Evolutionary conservation across 2,113 vertebrate species (phyloP).

Genomic region (Dromiciops gliroides): DNA sequence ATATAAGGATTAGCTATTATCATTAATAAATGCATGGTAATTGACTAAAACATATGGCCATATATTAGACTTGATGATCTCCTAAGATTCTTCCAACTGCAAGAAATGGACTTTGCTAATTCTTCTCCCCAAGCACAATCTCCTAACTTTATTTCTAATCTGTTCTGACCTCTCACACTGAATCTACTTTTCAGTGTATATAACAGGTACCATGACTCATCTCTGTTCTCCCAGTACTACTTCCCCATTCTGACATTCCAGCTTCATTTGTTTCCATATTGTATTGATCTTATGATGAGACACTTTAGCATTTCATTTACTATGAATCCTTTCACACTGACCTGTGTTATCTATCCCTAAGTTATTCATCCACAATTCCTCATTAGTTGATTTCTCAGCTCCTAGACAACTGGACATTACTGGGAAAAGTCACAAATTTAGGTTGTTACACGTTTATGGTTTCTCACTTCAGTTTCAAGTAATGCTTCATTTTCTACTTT

Average conservation of each 20-base stretch:
- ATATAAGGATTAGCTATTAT: background rate
- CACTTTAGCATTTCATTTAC: background rate
- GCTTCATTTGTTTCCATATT: background rate
- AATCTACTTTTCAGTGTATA: background rate
- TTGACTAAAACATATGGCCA: background rate
- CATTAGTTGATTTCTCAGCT: background rate
- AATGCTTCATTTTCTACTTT: background rate
- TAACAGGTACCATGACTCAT: background rate
- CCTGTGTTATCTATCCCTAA: background rate
- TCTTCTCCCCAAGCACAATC: background rate
- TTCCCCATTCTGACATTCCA: background rate
- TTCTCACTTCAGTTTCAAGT: background rate
- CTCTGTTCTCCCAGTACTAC: background rate
- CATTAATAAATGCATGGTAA: background rate
- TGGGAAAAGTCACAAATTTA: background rate
- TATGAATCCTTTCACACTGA: background rate
- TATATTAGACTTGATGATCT: background rate
- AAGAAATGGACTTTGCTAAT: background rate
- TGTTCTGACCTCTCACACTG: background rate
- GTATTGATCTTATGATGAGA: background rate
- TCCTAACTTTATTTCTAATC: background rate
- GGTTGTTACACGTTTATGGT: background rate
- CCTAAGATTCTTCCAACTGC: background rate
- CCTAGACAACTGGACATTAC: background rate
- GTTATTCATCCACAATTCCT: background rate